Evolutionary conservation across 2,888 invertebrate genomes (phyloP).

Genomic region (Nomada fabriciana): DNA sequence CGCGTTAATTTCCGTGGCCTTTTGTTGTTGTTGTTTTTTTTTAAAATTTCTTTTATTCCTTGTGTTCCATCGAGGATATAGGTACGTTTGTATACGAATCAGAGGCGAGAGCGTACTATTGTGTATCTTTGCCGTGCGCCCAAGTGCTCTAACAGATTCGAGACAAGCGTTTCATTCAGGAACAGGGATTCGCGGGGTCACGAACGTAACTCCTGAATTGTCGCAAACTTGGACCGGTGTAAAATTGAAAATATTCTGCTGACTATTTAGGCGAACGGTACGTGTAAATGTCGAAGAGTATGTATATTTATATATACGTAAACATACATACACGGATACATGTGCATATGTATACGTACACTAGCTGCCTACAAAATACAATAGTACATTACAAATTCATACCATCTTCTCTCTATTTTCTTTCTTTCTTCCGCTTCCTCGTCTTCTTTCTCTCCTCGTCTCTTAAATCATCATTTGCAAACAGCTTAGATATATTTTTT

Average conservation of each 20-base stretch:
- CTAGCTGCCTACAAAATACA: constrained; percentile 80
- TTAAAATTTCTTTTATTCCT: not conserved
- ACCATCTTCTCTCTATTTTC: constrained; percentile 48
- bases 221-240: constrained; percentile 28
- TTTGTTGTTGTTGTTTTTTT: not conserved
- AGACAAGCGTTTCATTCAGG: constrained; percentile 34
- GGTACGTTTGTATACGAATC: constrained; percentile 42
- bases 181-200: constrained; percentile 20
- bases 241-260: constrained; percentile 65
- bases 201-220: constrained; percentile 22
- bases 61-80: constrained; percentile 1
- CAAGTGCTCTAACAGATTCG: constrained; percentile 48
- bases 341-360: constrained; percentile 72
- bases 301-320: constrained; percentile 68
- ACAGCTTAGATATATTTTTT: constrained; percentile 78
- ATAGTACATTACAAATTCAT: constrained; percentile 78
- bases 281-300: constrained; percentile 60
- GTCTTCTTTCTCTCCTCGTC: constrained; percentile 48
- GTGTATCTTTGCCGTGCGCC: constrained; percentile 37
- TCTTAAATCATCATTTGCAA: constrained; percentile 74
- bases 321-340: constrained; percentile 67
- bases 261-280: constrained; percentile 61
- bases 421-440: constrained; percentile 36
- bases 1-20: constrained; percentile 18
- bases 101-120: constrained; percentile 42